Base-by-base conservation (phyloP, 1,140 invertebrate species). In the Trachymyrmex cornetzi region DNA sequence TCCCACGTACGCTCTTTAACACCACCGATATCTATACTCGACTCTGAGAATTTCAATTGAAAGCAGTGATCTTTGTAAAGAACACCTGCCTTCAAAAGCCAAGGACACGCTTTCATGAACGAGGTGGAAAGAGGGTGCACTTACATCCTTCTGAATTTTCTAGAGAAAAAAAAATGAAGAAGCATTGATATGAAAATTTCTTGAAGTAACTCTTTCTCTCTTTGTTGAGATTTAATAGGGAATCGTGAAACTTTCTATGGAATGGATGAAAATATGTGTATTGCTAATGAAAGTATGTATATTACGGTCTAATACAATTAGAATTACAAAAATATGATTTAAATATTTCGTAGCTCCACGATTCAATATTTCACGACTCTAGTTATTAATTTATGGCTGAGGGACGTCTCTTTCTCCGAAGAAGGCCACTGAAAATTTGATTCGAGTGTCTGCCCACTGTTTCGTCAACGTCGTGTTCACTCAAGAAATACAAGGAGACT, bases 11-110 rank as follows among this genome's bases (percentile, higher is more conserved):
- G 89, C 27, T 44, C 38, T 69, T 48, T 69, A 69, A 48, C 30
- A 66, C 14, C 38, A 34, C 16, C 34, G 11, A 12, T 12, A 12
- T 12, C 61, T 63, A 27, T 19, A n/a, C 50, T 44, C 61, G 82
- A 85, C 91, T 84, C 85, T 81, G 86, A 87, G 87, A 92, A 90
- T 89, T 85, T 87, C 57, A 69, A 86, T 66, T 30, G 89, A 91
- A 91, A 87, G 44, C 19, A 34, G 61, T 24, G 55, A 34, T 19
- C 9, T 27, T 61, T 44, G 4, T 34, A 11, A 44, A 16, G 22
- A 24, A 24, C 38, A n/a, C 22, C 38, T 50, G n/a, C 66, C 6
- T 11, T 3, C 2, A 59, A 27, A 63, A 63, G 53, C 30, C 30
- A 59, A 30, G 14, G 22, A 27, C 34, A 2, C 9, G 48, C 59